A percentile compares a stretch with the other conserved stretches of the same genome.
Evolutionary conservation across 2,888 invertebrate genomes (phyloP).

Genomic region (Cephonodes hylas): DNA sequence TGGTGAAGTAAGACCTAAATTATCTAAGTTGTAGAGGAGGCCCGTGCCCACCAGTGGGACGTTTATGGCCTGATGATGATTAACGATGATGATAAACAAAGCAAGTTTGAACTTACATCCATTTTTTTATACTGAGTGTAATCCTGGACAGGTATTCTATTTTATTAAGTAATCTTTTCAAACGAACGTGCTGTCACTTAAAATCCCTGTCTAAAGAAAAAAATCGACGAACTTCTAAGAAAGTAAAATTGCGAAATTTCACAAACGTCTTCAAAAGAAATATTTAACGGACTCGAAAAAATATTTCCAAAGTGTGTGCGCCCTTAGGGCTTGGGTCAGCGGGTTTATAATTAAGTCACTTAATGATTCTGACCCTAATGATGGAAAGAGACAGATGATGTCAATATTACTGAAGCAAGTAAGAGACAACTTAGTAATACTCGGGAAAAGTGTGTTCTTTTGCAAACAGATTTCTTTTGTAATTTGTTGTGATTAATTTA

Average conservation of each 20-base stretch:
- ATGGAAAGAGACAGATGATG: constrained; percentile 7
- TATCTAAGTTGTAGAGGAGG: no score
- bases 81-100: no score
- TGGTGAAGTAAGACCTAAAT: no score
- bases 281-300: background rate
- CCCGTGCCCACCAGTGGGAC: no score
- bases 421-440: background rate
- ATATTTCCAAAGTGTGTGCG: background rate
- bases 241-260: background rate
- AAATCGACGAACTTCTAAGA: no score
- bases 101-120: no score
- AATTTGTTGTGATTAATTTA: constrained; percentile 8
- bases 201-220: no score
- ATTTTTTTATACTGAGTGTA: no score
- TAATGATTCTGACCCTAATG: constrained; percentile 15
- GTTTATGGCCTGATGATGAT: no score
- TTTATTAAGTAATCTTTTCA: no score
- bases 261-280: background rate
- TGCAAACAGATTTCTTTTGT: constrained; percentile 7
- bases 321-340: constrained; percentile 18
- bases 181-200: no score
- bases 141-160: no score
- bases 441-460: background rate
- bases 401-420: background rate
- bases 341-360: constrained; percentile 36